Evolutionary conservation across 1,140 invertebrate species (phyloP), one percentile per base, ranked within the genome.

Genomic region (Pissodes strobi): DNA sequence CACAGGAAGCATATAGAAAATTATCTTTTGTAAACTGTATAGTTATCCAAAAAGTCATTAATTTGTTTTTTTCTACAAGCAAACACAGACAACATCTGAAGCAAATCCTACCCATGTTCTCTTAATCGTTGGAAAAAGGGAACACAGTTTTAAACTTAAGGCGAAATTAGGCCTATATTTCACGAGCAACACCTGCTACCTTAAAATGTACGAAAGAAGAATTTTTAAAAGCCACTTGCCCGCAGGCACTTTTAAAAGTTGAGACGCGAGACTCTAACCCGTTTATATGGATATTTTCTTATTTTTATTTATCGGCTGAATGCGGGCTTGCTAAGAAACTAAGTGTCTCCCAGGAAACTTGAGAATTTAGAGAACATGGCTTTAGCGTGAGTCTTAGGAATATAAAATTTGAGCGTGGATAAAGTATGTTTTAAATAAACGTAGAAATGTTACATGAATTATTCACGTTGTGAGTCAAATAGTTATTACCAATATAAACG

Each of bases 81-180:
- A n/a, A n/a, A n/a, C n/a, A n/a, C n/a, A n/a, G n/a, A n/a, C n/a
- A n/a, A n/a, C n/a, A n/a, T n/a, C n/a, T n/a, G n/a, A n/a, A n/a
- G n/a, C n/a, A n/a, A n/a, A n/a, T n/a, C n/a, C n/a, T 27, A 27
- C 10, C 43, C n/a, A 3, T 51, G 48, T 51, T 27, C 25, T 6
- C 13, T 51, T 51, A 51, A 51, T 51, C 48, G 48, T 15, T n/a
- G 19, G 19, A 51, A 51, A 30, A 51, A 25, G 38, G 22, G 48
- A 51, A 51, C 48, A 51, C 48, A 25, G 13, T 51, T 27, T 51
- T 30, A 30, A 51, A 21, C 48, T 51, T 51, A 25, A 30, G 48
- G 4, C 25, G 53, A 43, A 56, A 56, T 56, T 56, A 30, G 53
- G 53, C 43, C 53, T 56, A 56, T 56, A 56, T 56, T 56, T 56